These are phyloP conservation scores for Calliphora vicina DNA, from an alignment of 1,140 invertebrate species.

Conservation along the genomic window DNA sequence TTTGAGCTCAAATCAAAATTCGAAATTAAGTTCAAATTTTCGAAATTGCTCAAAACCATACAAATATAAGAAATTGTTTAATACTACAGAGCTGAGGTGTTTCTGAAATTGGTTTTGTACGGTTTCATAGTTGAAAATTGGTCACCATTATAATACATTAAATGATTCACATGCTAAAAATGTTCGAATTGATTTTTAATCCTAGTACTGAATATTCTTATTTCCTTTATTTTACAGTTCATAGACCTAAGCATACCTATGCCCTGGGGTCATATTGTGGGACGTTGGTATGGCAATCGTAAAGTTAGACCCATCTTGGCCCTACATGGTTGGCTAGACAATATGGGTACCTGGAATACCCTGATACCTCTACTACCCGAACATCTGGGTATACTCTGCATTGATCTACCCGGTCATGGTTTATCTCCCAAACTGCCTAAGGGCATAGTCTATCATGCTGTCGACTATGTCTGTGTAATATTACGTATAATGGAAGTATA, in stretches of 20 bases:
- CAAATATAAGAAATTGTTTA: too few relatives aligned
- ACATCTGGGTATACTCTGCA: slow-evolving; percentile 70
- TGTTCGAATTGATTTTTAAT: too few relatives aligned
- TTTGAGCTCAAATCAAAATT: too few relatives aligned
- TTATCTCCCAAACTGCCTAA: slow-evolving; percentile 72
- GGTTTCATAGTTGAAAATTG: too few relatives aligned
- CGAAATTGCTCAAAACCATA: too few relatives aligned
- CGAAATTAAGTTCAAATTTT: too few relatives aligned
- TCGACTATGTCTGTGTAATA: slow-evolving; percentile 68
- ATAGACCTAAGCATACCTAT: slow-evolving; percentile 73
- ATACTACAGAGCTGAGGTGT: too few relatives aligned
- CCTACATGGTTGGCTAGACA: slow-evolving; percentile 81
- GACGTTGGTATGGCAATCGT: slow-evolving; percentile 73
- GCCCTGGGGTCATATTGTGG: slow-evolving; percentile 73
- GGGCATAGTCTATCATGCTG: slow-evolving; percentile 70
- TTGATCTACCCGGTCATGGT: slow-evolving; percentile 79
- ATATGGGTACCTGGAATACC: slow-evolving; percentile 76
- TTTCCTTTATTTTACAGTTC: slow-evolving; percentile 48
- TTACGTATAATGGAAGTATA: slow-evolving; percentile 71
- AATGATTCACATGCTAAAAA: too few relatives aligned
- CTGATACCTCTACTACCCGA: slow-evolving; percentile 70
- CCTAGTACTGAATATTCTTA: too few relatives aligned
- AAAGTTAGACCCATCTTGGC: slow-evolving; percentile 72
- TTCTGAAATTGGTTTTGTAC: too few relatives aligned
- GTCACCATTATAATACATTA: too few relatives aligned